phyloP scores from a whole-genome alignment of 2,113 vertebrate species.

The Equus przewalskii region DNA sequence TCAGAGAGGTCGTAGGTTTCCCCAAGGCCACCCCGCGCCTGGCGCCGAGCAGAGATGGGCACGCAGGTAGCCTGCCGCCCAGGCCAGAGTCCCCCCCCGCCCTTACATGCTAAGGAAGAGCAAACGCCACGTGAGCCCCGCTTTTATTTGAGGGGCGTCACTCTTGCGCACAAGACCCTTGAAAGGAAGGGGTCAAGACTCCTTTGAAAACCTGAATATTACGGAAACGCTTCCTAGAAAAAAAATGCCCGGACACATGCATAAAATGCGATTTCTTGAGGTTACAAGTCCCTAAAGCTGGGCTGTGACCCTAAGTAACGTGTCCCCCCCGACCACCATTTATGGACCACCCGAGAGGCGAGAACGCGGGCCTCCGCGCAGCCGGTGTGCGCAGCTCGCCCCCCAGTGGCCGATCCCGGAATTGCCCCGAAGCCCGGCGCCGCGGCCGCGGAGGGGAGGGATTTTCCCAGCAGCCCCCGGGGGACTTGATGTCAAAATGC shows the following conservation, averaged over 20 bases:
- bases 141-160: background rate
- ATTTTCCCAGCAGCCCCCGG: background rate
- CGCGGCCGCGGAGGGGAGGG: fast-evolving
- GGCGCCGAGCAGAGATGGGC: background rate
- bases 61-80: background rate
- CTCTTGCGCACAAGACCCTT: background rate
- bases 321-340: too few species aligned
- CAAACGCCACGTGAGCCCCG: too few species aligned
- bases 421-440: background rate
- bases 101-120: too few species aligned
- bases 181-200: too few species aligned
- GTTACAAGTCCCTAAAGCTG: background rate
- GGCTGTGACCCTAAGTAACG: background rate
- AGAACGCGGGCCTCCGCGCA: background rate
- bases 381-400: slow-evolving; percentile 21
- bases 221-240: background rate
- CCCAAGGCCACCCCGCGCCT: background rate
- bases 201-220: background rate
- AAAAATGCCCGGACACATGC: background rate
- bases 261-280: background rate
- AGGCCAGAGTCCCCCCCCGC: background rate
- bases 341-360: too few species aligned
- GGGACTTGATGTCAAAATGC: fast-evolving
- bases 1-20: background rate
- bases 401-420: background rate